A percentile compares a stretch with the other conserved stretches of the same genome.
These are phyloP conservation scores for Galleria mellonella DNA, from an alignment of 1,140 invertebrate species.

Conservation along the genomic window DNA sequence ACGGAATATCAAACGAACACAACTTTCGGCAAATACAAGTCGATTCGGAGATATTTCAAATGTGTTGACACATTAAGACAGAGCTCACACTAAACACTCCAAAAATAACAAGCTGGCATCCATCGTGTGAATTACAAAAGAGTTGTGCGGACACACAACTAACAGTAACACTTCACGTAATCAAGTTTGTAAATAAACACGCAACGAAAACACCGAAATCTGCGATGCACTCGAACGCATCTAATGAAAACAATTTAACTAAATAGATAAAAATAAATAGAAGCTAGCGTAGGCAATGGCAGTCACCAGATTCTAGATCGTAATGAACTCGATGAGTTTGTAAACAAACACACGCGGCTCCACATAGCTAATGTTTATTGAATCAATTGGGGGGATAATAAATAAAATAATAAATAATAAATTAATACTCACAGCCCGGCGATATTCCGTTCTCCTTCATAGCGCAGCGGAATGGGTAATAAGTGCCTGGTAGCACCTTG, in stretches of 20 bases:
- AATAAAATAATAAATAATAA: constrained; percentile 28
- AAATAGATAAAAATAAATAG: constrained; percentile 24
- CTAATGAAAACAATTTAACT: constrained; percentile 45
- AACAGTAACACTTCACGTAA: constrained; percentile 12
- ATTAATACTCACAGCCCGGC: constrained; percentile 86
- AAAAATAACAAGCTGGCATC: constrained; percentile 30
- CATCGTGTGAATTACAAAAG: constrained; percentile 24
- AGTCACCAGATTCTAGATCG: constrained; percentile 18
- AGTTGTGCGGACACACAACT: constrained; percentile 6
- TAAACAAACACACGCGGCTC: constrained; percentile 28
- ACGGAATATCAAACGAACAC: not conserved
- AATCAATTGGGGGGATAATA: constrained; percentile 7
- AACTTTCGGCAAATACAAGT: not conserved
- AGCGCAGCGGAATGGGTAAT: constrained; percentile 87
- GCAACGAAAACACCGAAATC: constrained; percentile 15
- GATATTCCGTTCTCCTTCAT: constrained; percentile 84
- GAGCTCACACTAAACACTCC: constrained; percentile 18
- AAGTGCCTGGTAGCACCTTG: constrained; percentile 84
- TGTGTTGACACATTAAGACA: constrained; percentile 25
- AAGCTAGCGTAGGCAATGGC: constrained; percentile 18
- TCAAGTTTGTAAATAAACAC: constrained; percentile 32
- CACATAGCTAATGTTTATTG: constrained; percentile 1
- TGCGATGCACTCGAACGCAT: constrained; percentile 25
- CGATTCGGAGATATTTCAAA: constrained; percentile 7
- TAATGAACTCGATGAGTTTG: constrained; percentile 12